These are phyloP conservation scores for Mastomys natalensis DNA, from an alignment of 2,113 vertebrate genomes.

Conservation along the genomic window DNA sequence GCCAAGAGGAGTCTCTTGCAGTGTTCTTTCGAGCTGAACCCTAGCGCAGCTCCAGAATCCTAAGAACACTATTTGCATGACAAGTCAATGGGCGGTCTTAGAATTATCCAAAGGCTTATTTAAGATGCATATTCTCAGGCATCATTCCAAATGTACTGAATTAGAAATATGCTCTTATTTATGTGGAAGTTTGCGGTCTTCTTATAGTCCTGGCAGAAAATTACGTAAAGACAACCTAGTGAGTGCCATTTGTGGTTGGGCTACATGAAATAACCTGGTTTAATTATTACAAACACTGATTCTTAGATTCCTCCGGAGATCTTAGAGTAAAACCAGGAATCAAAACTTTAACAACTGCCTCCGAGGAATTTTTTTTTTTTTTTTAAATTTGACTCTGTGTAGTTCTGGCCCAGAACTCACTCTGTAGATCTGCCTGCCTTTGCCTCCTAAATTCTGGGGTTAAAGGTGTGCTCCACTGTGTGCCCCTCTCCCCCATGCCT, in stretches of 20 bases:
- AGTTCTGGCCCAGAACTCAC: background rate
- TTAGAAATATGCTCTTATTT: slow-evolving; percentile 32
- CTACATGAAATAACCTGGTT: slow-evolving; percentile 10
- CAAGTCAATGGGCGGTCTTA: background rate
- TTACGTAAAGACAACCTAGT: slow-evolving; percentile 8
- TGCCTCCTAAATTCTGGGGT: background rate
- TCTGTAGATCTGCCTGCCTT: background rate
- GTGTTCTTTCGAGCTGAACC: background rate
- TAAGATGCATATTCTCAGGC: background rate
- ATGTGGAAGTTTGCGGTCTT: background rate
- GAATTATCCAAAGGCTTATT: background rate
- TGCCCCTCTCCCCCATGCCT: background rate
- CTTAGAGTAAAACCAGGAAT: background rate
- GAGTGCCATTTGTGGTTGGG: background rate
- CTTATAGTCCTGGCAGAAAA: slow-evolving; percentile 1
- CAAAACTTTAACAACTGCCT: background rate
- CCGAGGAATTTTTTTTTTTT: background rate
- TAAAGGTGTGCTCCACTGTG: background rate
- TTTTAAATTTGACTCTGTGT: background rate
- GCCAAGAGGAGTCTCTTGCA: background rate
- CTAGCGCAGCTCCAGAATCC: background rate
- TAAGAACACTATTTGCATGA: background rate
- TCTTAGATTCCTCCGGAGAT: background rate
- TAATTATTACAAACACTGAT: slow-evolving; percentile 24
- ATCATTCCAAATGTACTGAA: background rate